phyloP scores from a whole-genome alignment of 2,113 vertebrate genomes.

The Tragelaphus imberbis region DNA sequence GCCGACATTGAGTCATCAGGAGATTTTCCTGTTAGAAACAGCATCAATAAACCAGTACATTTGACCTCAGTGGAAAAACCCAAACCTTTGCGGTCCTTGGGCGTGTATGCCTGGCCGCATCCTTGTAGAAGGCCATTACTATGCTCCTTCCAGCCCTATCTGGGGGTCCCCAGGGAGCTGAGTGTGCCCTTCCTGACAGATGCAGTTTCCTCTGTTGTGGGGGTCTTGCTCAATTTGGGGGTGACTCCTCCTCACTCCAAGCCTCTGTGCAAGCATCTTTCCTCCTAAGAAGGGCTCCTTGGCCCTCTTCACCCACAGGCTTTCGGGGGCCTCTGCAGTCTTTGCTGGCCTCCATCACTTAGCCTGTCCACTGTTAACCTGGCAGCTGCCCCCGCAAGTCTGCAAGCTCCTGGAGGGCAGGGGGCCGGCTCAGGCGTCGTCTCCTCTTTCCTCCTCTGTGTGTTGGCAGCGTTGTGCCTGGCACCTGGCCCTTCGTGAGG shows the following conservation, averaged over 20 bases:
- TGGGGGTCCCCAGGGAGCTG: too few relatives aligned
- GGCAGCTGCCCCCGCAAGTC: not conserved
- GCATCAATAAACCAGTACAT: not conserved
- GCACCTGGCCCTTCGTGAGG: not conserved
- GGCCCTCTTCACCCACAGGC: not conserved
- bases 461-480: not conserved
- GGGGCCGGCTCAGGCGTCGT: rapidly evolving
- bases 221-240: not conserved
- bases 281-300: not conserved
- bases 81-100: not conserved
- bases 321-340: not conserved
- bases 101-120: not conserved
- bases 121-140: not conserved
- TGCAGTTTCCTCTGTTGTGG: not conserved
- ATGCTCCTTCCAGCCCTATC: rapidly evolving
- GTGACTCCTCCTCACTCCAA: too few relatives aligned
- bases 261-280: not conserved
- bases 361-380: rapidly evolving
- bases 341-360: not conserved
- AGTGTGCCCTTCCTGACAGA: not conserved
- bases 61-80: not conserved
- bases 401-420: not conserved
- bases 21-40: not conserved
- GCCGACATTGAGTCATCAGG: not conserved
- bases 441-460: not conserved